phyloP scores from a whole-genome alignment of 2,888 invertebrate species.

The Lucinisca nassula region DNA sequence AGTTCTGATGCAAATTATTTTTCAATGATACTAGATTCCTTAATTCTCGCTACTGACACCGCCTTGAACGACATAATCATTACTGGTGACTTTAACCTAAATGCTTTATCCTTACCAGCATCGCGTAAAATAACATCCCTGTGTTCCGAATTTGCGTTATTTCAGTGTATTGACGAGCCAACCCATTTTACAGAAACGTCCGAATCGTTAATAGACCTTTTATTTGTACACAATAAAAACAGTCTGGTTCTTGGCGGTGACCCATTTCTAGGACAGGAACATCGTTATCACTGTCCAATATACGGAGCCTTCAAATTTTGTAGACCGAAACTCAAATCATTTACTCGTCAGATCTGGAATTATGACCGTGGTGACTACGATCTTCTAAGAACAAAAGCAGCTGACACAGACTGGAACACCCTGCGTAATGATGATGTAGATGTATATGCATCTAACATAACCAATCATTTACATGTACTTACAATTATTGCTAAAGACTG shows the following conservation, averaged over 20 bases:
- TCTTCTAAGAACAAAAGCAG: background rate
- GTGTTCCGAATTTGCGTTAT: background rate
- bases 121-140: background rate
- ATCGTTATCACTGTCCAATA: constrained; percentile 1
- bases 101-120: background rate
- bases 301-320: no score
- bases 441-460: no score
- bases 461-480: no score
- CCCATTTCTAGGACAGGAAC: background rate
- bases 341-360: constrained; percentile 21
- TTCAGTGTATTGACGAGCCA: background rate
- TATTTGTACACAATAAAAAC: background rate
- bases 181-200: constrained; percentile 5
- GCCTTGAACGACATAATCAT: constrained; percentile 3
- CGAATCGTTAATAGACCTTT: constrained; percentile 1
- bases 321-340: no score
- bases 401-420: background rate
- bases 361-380: constrained; percentile 1
- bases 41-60: background rate
- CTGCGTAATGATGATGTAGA: background rate
- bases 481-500: no score
- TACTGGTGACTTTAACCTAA: constrained; percentile 3
- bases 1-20: background rate
- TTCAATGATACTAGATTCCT: background rate
- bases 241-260: background rate